These are phyloP conservation scores for Lepidostoma basale DNA, from an alignment of 1,140 invertebrate genomes.

Conservation along the genomic window DNA sequence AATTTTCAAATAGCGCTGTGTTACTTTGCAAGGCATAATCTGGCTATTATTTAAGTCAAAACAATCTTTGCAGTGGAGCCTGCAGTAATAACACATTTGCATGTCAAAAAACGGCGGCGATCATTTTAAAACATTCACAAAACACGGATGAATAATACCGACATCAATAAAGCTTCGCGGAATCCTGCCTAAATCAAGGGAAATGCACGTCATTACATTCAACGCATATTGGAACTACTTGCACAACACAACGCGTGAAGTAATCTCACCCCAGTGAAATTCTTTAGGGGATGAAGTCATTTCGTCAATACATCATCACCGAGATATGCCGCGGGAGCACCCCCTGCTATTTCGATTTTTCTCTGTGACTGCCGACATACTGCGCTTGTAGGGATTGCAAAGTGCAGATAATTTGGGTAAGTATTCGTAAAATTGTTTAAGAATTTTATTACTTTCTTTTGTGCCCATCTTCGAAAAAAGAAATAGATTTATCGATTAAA, in stretches of 20 bases:
- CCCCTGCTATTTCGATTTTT: slow-evolving; percentile 16
- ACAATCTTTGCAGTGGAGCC: background rate
- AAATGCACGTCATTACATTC: slow-evolving; percentile 29
- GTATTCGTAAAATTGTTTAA: background rate
- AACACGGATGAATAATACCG: slow-evolving; percentile 19
- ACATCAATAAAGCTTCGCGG: slow-evolving; percentile 26
- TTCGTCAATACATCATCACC: slow-evolving; percentile 41
- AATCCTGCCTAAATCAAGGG: slow-evolving; percentile 20
- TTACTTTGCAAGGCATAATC: too few relatives aligned
- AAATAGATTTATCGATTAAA: too few relatives aligned
- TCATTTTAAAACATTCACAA: slow-evolving; percentile 12
- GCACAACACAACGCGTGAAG: slow-evolving; percentile 16
- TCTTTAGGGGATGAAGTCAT: slow-evolving; percentile 38
- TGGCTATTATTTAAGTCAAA: slow-evolving; percentile 1
- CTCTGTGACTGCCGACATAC: background rate
- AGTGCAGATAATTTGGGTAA: background rate
- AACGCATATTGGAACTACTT: slow-evolving; percentile 24
- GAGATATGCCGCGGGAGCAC: slow-evolving; percentile 15
- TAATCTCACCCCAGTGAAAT: slow-evolving; percentile 21
- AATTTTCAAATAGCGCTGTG: background rate
- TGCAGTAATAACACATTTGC: slow-evolving; percentile 4
- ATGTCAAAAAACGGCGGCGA: slow-evolving; percentile 9
- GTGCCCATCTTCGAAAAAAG: too few relatives aligned
- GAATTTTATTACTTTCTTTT: too few relatives aligned
- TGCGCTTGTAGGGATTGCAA: background rate